Percentiles rank a stretch among this genome's conserved stretches.
Evolutionary conservation across 2,113 vertebrate species (phyloP).

Genomic region (Tetrax tetrax): DNA sequence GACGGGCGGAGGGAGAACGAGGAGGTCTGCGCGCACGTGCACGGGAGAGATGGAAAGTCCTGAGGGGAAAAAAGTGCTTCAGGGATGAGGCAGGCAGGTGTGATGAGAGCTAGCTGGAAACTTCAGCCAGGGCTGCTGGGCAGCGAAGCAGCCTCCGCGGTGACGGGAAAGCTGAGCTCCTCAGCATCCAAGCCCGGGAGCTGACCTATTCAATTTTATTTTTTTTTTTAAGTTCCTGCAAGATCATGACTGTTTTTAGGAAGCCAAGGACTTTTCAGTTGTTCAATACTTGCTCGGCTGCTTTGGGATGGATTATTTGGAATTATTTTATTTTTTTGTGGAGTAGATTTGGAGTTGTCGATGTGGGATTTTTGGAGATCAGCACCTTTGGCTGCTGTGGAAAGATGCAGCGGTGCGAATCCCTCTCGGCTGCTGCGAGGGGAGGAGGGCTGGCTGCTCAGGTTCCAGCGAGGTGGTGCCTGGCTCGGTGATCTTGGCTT

Average conservation of each 20-base stretch:
- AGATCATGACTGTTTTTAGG: not conserved
- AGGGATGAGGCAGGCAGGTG: not conserved
- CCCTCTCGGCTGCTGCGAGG: not conserved
- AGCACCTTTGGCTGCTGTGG: not conserved
- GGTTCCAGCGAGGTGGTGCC: not conserved
- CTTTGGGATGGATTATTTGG: not conserved
- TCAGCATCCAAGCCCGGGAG: not conserved
- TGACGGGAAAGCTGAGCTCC: not conserved
- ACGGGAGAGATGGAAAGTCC: not conserved
- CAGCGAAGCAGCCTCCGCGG: not conserved
- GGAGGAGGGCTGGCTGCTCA: not conserved
- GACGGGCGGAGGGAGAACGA: rapidly evolving
- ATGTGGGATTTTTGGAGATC: not conserved
- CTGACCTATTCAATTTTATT: not conserved
- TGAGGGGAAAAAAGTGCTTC: not conserved
- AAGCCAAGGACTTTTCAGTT: not conserved
- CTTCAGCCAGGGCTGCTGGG: not conserved
- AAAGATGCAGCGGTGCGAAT: not conserved
- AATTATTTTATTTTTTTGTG: not conserved
- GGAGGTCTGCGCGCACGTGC: not conserved
- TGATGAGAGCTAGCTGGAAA: not conserved
- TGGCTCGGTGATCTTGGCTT: not conserved
- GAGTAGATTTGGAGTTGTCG: not conserved
- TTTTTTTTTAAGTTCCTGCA: not conserved
- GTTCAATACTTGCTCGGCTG: not conserved